Base-by-base conservation (phyloP, 2,113 vertebrate species). In the Arothron firmamentum region DNA sequence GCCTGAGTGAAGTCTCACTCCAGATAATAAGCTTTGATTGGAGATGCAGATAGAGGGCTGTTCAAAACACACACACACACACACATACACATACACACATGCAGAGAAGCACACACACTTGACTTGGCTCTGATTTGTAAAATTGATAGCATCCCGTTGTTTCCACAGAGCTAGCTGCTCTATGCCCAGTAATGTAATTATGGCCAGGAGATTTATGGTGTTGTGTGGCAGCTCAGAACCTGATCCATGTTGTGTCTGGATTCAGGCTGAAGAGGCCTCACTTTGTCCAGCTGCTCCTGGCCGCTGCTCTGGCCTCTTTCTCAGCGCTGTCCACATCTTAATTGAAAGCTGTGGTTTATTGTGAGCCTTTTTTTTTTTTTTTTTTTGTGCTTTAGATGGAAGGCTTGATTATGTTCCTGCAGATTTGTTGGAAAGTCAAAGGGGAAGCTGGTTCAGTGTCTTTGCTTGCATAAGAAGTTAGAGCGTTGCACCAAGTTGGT, bases 121-220 rank as follows among this genome's bases (percentile, higher is more conserved):
- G 81, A 88, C 90, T 91, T 88, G 92, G 90, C 91, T 92, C 92
- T 87, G 88, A 95, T 95, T 88, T 89, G 89, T 89, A 83, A 85
- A 76, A 85, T 87, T 10, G 91, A 95, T 95, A 94, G 91, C 89
- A 88, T 83, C 9, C 90, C 90, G 88, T 92, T 65, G 92, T 97
- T 94, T 94, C 93, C 93, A 92, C 92, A 92, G 92, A 82, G 90
- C 90, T 66, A 19, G 89, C 89, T 89, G 89, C 90, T 93, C 92
- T 92, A 91, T 93, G 91, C 92, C 89, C 91, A 90, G 92, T 98
- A 99, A 97, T 94, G 92, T 93, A 95, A 98, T 98, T 98, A 98
- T 70, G 91, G 87, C 82, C 75, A 88, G 87, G 92, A 95, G 95
- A 96, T 96, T 96, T 94, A 95, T 94, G 94, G 92, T 91, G 64